Base-by-base conservation (phyloP, 2,113 vertebrate species). In the Tympanuchus pallidicinctus region DNA sequence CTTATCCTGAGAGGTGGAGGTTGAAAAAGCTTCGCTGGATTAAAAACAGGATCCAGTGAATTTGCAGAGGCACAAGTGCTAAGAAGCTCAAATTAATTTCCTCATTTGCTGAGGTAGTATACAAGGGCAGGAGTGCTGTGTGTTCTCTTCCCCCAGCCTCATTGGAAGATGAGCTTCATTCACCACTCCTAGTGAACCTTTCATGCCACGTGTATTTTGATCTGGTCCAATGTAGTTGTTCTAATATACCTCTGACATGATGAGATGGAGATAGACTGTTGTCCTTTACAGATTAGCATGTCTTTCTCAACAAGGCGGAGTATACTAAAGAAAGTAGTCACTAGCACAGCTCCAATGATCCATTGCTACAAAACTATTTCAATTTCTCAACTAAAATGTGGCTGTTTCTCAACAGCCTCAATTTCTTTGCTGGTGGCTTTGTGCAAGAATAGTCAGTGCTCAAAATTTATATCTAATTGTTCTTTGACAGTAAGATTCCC, bases 261-360 rank as follows among this genome's bases (percentile, higher is more conserved):
- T 21, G 7, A 57, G 48, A 72, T 13, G n/a, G 52, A 69, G 19
- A 25, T 12, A 45, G 40, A 83, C 9, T 20, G 15, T 45, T 93
- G 27, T 18, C 45, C 4, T 54, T 8, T 54, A 27, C 18, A 59
- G 13, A 5, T 1, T 1, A 77, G 65, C 0, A 1, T 50, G 11
- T 19, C 73, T 88, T 88, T 76, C 50, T 88, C 69, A 43, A 34
- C 45, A 67, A 38, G 32, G 22, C 13, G 72, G 66, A 85, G 66
- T 9, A 85, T 13, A 32, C 16, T 61, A 43, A 30, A 40, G 50
- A 47, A 91, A 80, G 17, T 66, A 32, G 66, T 25, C 30, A 27
- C 27, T 38, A 72, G 52, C 30, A 47, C n/a, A 57, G 16, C 11
- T 30, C 18, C 47, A 52, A 24, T 48, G 22, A 11, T 48, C 30